Conservation (phyloP, 2,113 vertebrate genomes). For the Corythoichthys intestinalis region DNA sequence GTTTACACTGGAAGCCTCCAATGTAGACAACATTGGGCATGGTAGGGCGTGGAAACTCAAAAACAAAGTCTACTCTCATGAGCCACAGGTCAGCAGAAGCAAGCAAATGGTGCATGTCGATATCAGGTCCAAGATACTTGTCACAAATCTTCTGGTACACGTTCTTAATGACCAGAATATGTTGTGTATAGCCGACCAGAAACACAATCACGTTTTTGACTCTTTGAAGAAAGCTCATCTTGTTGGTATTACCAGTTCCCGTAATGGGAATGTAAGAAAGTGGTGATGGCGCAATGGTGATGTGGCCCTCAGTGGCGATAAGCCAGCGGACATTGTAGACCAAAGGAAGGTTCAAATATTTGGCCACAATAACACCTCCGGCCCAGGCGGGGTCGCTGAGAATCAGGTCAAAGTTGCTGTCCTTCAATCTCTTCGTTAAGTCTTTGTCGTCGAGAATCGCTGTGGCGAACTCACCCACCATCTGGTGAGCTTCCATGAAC, state of each 20-base stretch:
- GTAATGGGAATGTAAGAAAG: slow-evolving; percentile 61
- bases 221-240: slow-evolving; percentile 71
- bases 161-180: not conserved
- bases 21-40: slow-evolving; percentile 72
- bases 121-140: slow-evolving; percentile 55
- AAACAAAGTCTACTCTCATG: slow-evolving; percentile 73
- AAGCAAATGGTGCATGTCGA: slow-evolving; percentile 48
- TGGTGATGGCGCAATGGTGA: slow-evolving; percentile 61
- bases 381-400: slow-evolving; percentile 59
- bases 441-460: slow-evolving; percentile 34
- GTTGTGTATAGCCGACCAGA: not conserved
- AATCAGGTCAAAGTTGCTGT: slow-evolving; percentile 58
- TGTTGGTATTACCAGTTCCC: slow-evolving; percentile 49
- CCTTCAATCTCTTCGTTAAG: slow-evolving; percentile 31
- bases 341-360: slow-evolving; percentile 65
- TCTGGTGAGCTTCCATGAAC: not conserved
- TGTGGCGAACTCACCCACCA: slow-evolving; percentile 6
- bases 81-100: slow-evolving; percentile 70
- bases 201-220: slow-evolving; percentile 51
- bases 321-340: slow-evolving; percentile 68
- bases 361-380: slow-evolving; percentile 53
- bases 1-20: slow-evolving; percentile 71
- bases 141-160: slow-evolving; percentile 37
- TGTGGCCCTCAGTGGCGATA: slow-evolving; percentile 45
- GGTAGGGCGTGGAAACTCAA: slow-evolving; percentile 70